Evolutionary conservation across 2,113 vertebrate species (phyloP).

Genomic region (Casuarius casuarius): DNA sequence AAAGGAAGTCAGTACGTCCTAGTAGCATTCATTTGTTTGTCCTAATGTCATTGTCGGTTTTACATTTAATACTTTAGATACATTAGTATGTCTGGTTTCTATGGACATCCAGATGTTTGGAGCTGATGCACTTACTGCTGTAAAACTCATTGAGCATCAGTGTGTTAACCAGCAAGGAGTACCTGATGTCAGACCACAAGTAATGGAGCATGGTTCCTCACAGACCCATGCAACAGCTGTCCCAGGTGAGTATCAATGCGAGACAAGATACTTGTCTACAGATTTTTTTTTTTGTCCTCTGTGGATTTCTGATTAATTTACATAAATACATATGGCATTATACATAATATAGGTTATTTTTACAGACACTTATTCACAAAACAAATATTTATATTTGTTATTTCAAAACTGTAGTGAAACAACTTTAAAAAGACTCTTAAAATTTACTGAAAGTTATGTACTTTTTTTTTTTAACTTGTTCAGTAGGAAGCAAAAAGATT

Average conservation of each 20-base stretch:
- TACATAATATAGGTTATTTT: not conserved
- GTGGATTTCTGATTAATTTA: not conserved
- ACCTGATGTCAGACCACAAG: constrained; percentile 93
- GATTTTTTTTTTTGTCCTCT: not conserved
- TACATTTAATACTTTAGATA: constrained; percentile 82
- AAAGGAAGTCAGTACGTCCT: not conserved
- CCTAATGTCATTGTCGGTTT: constrained; percentile 51
- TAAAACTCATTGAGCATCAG: constrained; percentile 98
- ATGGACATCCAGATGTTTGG: constrained; percentile 98
- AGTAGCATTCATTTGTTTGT: not conserved
- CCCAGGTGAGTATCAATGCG: constrained; percentile 80
- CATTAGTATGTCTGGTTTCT: constrained; percentile 94
- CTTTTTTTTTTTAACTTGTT: not conserved
- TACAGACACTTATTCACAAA: not conserved
- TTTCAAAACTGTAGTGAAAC: not conserved
- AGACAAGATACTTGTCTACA: not conserved
- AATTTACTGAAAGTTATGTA: not conserved
- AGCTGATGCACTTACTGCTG: constrained; percentile 92
- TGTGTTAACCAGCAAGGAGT: constrained; percentile 86
- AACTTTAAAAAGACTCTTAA: not conserved
- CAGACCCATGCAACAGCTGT: constrained; percentile 82
- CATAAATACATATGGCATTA: not conserved
- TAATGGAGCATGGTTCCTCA: constrained; percentile 90
- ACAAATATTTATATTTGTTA: not conserved
- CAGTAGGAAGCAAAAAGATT: not conserved